Base-by-base conservation (phyloP, 2,888 invertebrate species). In the Glyphotaelius pellucidus region DNA sequence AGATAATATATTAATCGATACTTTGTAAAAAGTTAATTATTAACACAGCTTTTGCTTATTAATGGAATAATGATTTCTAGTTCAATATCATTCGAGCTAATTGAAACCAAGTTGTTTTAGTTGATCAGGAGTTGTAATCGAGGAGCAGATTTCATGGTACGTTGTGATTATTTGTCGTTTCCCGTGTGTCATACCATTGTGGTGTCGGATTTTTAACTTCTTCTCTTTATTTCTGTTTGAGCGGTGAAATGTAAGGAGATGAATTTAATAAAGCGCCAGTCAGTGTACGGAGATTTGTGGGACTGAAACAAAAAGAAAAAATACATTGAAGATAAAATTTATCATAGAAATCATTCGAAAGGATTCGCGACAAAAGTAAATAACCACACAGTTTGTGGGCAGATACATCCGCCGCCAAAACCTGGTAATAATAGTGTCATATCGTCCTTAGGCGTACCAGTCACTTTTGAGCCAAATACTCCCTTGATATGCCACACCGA, bases 181-280 rank as follows among this genome's bases (percentile, higher is more conserved):
- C 42, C 90, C 47, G 81, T 81, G 30, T 83, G 90, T 90, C 90
- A 90, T 90, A 90, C 90, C 90, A 90, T 90, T 25, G 31, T 90
- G 90, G 47, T 32, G 2, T 80, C 81, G 25, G 81, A 42, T n/a
- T 32, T 80, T 89, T 87, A 52, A 67, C 25, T 25, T 67, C n/a
- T 67, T 67, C 67, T n/a, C 30, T 35, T 87, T 87, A 87, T 47
- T 87, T 52, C 38, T 80, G n/a, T n/a, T 80, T 89, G 14, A 38
- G 42, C 3, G 31, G 31, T 52, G 87, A 87, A 87, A 30, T 52
- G 52, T 31, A 12, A 2, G 52, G 87, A 30, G 52, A 15, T 31
- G 52, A 47, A 52, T 30, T 14, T 87, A 52, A 30, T 11, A 52
- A 52, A 47, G 42, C 25, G 87, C 47, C 47, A 87, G 52, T 83